Base-by-base conservation (phyloP, 2,888 invertebrate species). In the Pachydiplax longipennis region DNA sequence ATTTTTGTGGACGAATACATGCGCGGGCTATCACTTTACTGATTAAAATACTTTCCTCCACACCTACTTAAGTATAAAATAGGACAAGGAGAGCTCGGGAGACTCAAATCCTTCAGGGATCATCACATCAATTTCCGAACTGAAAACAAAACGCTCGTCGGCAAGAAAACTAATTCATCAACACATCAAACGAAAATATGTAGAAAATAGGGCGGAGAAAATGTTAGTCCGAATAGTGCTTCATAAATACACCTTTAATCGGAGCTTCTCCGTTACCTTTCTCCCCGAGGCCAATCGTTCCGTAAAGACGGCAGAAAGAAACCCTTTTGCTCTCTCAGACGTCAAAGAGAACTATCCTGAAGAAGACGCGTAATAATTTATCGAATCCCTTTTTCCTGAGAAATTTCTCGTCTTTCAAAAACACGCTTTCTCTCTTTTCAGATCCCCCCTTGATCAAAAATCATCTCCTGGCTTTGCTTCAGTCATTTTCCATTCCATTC, bases 301-400 rank as follows among this genome's bases (percentile, higher is more conserved):
- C 65, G 25, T 22, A 65, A 35, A 53, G 31, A 58, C 35, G 58
- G 53, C 10, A 58, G 83, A 83, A 22, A 58, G 22, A 35, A 83
- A 83, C 22, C 83, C 58, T 58, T 83, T 58, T 35, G 53, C 58
- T 61, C 58, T 61, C 18, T 35, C 35, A 61, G 61, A 61, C 87
- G 87, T 87, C 87, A 87, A 61, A 87, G 61, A 61, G 87, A 65
- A 61, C 35, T 37, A 61, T 37, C 65, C 87, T 87, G 65, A 61
- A 87, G 58, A 83, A 58, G 83, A 83, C 83, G 87, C 87, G 87
- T 87, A 87, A 87, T 87, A 87, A 87, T 87, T 87, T 87, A 87
- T 87, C 87, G 87, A 61, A 87, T 83, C 87, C 40, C 87, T 87
- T 87, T 83, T 87, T 65, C 12, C 22, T n/a, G 61, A 87, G 87